Evolutionary conservation across 2,113 vertebrate species (phyloP), one percentile per base, ranked within the genome.

Genomic region (Atlantisia rogersi): DNA sequence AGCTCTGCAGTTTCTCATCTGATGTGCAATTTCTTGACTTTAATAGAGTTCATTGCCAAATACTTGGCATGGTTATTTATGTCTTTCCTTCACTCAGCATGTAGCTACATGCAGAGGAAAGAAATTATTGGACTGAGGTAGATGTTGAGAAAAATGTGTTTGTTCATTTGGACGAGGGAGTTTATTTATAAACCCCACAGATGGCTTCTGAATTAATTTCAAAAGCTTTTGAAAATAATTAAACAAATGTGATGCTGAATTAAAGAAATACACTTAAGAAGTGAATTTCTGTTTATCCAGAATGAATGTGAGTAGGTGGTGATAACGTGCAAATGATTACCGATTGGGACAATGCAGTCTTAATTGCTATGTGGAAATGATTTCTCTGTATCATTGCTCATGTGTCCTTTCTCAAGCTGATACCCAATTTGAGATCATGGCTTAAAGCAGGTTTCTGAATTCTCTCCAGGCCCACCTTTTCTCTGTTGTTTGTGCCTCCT

Each of bases 171-270:
- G 77, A 94, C 75, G 76, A 58, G 7, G 5, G 24, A 37, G 53
- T 79, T 95, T 91, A 55, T 95, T 95, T 94, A 84, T 82, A 96
- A 95, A 96, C 76, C 15, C 35, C 46, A 62, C 46, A 82, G 63
- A 32, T 32, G n/a, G 35, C 40, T 93, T 85, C 77, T 71, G 25
- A 62, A 88, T 95, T 55, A 20, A 58, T 79, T 94, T 83, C 15
- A 91, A 91, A 94, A 70, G 9, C 6, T 62, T 94, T 60, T 55
- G 10, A 86, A 73, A 86, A 76, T 79, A 90, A 92, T 90, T 32
- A 75, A 59, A 44, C 21, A 82, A 94, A 86, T 58, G 25, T 44
- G 62, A 69, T 90, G 48, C 13, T 78, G 40, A 88, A 75, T 88
- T 84, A 73, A 75, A 92, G 21, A 75, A 63, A 68, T 48, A 21